Evolutionary conservation across 2,797 vertebrate genomes (phyloP).

Genomic region (Natrix natrix): DNA sequence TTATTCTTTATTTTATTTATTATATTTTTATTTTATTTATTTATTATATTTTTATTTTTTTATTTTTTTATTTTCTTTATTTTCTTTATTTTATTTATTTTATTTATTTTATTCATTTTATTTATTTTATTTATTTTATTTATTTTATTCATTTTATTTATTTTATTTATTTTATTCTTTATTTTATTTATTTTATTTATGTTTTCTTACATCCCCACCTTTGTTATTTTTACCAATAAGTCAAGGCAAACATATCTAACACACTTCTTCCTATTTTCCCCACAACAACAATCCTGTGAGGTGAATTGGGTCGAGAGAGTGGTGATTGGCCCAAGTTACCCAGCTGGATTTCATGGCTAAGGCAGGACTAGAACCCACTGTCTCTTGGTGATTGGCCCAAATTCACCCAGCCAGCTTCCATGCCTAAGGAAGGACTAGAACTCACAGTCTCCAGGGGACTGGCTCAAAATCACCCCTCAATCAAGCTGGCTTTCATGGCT

Average conservation of each 20-base stretch:
- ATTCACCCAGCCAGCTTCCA: neutral
- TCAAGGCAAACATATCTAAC: neutral
- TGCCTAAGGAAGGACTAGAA: neutral
- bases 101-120: too few relatives aligned
- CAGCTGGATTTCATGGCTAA: neutral
- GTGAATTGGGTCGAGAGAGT: neutral
- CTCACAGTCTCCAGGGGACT: neutral
- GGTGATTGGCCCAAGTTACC: neutral
- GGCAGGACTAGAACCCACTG: neutral
- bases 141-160: too few relatives aligned
- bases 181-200: neutral
- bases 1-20: too few relatives aligned
- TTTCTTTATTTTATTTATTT: too few relatives aligned
- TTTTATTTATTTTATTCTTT: too few relatives aligned
- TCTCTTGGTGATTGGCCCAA: neutral
- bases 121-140: too few relatives aligned
- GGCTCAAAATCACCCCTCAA: neutral
- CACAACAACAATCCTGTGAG: neutral
- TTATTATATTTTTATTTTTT: too few relatives aligned
- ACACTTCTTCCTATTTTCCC: neutral
- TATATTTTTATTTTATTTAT: too few relatives aligned
- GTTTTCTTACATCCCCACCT: neutral
- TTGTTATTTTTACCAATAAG: neutral
- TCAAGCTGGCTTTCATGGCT: neutral
- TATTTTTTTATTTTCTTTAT: too few relatives aligned